Evolutionary conservation across 2,888 invertebrate genomes (phyloP).

Genomic region (Aradus depressus): DNA sequence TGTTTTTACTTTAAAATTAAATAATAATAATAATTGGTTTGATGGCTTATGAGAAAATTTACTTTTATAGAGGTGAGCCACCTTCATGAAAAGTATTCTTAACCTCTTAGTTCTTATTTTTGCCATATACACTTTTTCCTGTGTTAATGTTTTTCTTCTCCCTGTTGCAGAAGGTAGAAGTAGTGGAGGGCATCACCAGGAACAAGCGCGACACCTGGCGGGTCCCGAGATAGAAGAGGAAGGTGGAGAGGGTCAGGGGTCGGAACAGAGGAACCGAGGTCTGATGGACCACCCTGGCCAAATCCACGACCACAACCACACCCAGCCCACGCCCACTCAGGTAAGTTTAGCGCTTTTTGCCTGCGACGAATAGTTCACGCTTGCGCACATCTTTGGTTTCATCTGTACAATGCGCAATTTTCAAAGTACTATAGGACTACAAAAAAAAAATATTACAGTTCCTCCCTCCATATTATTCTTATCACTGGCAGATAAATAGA

Average conservation of each 20-base stretch:
- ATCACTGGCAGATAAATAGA: no score
- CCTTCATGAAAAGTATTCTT: no score
- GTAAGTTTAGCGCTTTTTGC: constrained; percentile 1
- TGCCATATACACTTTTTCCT: neutral
- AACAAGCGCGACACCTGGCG: constrained; percentile 19
- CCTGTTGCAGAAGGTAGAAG: constrained; percentile 22
- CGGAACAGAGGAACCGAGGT: constrained; percentile 42
- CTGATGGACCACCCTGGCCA: constrained; percentile 39
- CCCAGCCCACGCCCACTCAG: constrained; percentile 29
- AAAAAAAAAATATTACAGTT: no score
- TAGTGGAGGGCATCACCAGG: constrained; percentile 19
- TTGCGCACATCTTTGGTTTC: no score
- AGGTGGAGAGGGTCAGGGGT: constrained; percentile 26
- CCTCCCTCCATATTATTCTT: no score
- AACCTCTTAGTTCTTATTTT: no score
- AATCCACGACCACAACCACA: constrained; percentile 39
- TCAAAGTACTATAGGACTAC: no score
- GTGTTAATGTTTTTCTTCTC: neutral
- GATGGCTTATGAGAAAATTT: no score
- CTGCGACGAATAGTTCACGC: no score
- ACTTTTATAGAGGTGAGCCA: no score
- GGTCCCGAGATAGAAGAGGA: constrained; percentile 21
- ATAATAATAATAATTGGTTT: neutral
- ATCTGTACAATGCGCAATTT: no score
- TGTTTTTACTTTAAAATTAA: no score